A percentile compares a stretch with the other conserved stretches of the same genome.
Evolutionary conservation across 2,888 invertebrate species (phyloP).

Genomic region (Yponomeuta cagnagella): DNA sequence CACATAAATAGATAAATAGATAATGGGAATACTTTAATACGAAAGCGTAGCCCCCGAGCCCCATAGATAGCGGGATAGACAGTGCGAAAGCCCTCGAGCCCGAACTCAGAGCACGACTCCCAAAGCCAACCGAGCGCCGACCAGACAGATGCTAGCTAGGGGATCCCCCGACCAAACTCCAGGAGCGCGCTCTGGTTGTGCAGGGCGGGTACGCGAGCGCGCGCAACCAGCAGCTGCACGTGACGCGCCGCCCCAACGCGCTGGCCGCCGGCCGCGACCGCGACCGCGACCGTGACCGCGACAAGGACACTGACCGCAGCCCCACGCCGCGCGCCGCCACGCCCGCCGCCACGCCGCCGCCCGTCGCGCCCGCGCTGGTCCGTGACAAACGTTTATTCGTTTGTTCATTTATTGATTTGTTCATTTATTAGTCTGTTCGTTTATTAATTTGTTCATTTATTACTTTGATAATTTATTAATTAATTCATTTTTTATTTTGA

Average conservation of each 20-base stretch:
- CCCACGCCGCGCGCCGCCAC: constrained; percentile 53
- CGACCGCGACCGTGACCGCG: constrained; percentile 41
- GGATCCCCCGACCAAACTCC: constrained; percentile 71
- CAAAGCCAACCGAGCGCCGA: constrained; percentile 48
- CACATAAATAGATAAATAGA: too few species aligned
- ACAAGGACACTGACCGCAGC: constrained; percentile 39
- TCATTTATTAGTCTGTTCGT: too few species aligned
- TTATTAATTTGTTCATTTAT: too few species aligned
- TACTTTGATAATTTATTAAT: too few species aligned
- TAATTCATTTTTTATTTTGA: too few species aligned
- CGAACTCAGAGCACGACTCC: too few species aligned
- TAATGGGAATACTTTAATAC: too few species aligned
- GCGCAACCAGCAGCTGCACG: constrained; percentile 80
- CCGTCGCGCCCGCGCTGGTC: constrained; percentile 41
- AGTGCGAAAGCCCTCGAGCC: too few species aligned
- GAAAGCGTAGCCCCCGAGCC: too few species aligned
- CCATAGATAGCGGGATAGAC: too few species aligned
- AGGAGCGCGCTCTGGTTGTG: constrained; percentile 81
- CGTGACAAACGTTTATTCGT: too few species aligned
- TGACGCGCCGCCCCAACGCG: constrained; percentile 86
- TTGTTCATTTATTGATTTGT: too few species aligned
- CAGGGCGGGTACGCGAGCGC: constrained; percentile 81
- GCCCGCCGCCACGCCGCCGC: constrained; percentile 7
- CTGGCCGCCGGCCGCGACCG: constrained; percentile 64
- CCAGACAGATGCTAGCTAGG: constrained; percentile 66